Evolutionary conservation across 1,140 invertebrate species (phyloP), one percentile per base, ranked within the genome.

Genomic region (Cotesia vestalis): DNA sequence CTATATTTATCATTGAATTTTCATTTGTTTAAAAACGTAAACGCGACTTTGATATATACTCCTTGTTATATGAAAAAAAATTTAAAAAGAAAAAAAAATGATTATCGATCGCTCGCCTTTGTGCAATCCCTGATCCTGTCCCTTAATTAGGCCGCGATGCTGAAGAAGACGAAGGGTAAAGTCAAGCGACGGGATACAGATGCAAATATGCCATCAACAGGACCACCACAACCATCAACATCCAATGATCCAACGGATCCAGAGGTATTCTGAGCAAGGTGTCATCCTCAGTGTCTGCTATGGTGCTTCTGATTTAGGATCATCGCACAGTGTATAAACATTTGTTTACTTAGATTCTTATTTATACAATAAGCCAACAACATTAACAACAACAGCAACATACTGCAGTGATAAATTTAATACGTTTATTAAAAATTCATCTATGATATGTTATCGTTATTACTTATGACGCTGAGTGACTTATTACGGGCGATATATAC

Each of bases 151-250:
- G 93, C 93, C 78, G 94, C 93, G 83, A 94, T 94, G 93, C 89
- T 94, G 88, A 94, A 94, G 91, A 94, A 94, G 89, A 92, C 92
- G 90, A 97, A 96, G 89, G 93, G 92, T 83, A 97, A 97, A 91
- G 96, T 97, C 90, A 96, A 96, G 89, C 90, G 95, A 73, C 91
- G 95, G 81, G 96, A 97, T 88, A 97, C 96, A 73, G 94, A 95
- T 89, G 94, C 96, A 72, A 92, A 92, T 72, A 97, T 97, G 87
- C 88, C 87, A 76, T 84, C 89, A 69, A 86, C 89, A 46, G 40
- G 40, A 52, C 87, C 91, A 52, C 87, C 91, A 75, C 86, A 89
- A 76, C 84, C 88, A 69, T 87, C 89, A 53, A 81, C 89, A 5
- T 79, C 87, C 57, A 82, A 78, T 76, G 83, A 86, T 69, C 83